phyloP scores from a whole-genome alignment of 2,113 vertebrate species.

The Phoxinus phoxinus region DNA sequence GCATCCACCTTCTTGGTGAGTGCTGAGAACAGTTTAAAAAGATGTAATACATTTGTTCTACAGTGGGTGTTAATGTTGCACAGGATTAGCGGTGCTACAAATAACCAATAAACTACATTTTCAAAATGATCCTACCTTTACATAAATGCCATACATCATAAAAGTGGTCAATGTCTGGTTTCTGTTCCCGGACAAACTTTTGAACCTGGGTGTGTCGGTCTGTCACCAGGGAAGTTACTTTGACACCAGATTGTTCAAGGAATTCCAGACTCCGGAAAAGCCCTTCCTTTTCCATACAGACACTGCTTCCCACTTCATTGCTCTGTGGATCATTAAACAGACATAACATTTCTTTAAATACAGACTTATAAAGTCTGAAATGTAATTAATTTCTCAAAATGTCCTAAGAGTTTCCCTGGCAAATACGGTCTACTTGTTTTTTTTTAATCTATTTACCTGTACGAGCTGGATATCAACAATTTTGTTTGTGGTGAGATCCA shows the following conservation, averaged over 20 bases:
- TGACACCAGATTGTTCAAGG: constrained; percentile 26
- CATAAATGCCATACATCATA: constrained; percentile 17
- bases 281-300: constrained; percentile 37
- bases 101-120: constrained; percentile 2
- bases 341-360: not conserved
- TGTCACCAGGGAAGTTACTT: constrained; percentile 23
- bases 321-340: not conserved
- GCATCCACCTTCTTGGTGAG: no score
- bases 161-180: constrained; percentile 4
- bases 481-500: constrained; percentile 32
- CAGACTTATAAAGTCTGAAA: not conserved
- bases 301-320: constrained; percentile 30
- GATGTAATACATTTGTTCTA: not conserved
- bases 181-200: constrained; percentile 20
- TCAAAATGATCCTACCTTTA: not conserved
- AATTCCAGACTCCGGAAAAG: constrained; percentile 40
- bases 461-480: constrained; percentile 35
- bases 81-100: not conserved
- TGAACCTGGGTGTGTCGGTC: constrained; percentile 26
- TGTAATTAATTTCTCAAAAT: not conserved
- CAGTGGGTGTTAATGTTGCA: not conserved
- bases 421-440: not conserved
- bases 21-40: not conserved
- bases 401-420: no score
- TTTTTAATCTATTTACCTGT: constrained; percentile 32